Base-by-base conservation (phyloP, 1,140 invertebrate genomes). In the Ylistrum balloti region DNA sequence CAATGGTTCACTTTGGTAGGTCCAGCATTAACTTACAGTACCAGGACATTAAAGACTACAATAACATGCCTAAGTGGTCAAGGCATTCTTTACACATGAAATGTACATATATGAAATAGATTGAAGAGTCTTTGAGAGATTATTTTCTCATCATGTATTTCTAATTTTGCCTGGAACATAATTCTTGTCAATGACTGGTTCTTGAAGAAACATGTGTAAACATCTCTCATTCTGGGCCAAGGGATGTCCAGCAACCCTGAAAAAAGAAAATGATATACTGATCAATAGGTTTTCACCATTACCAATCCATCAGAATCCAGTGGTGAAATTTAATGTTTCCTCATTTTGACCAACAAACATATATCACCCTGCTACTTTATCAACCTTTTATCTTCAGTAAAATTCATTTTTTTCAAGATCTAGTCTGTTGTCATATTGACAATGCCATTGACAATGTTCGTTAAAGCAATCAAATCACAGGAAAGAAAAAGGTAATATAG, bases 121-220 rank as follows among this genome's bases (percentile, higher is more conserved):
- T 74, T 28, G 56, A 74, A 28, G 56, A 74, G 56, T 74, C 56
- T 74, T 74, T 74, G 56, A 74, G 56, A 74, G 56, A 74, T 74
- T 74, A 38, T 74, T 74, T 28, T 28, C 56, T 74, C 56, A 74
- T 97, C 95, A 97, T 90, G 98, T 98, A 97, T 99, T 99, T 96
- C 99, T 97, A 97, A 99, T 99, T 97, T 99, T 99, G 94, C 99
- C 99, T 93, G 99, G 99, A 91, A 99, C 98, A 97, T 99, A 99
- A 97, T 99, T 99, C 97, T 99, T 99, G 97, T 99, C 99, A 96
- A 99, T 99, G 93, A 98, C 97, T 88, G 98, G 98, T 95, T 99
- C 99, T 96, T 99, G 99, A 89, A 99, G 97, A 97, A 99, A 99
- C 98, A 99, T 99, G 95, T 99, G 99, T 94, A 99, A 97, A 97